Percentiles rank a stretch among this genome's conserved stretches.
Evolutionary conservation across 1,140 invertebrate genomes (phyloP).

Genomic region (Drosophila obscura): DNA sequence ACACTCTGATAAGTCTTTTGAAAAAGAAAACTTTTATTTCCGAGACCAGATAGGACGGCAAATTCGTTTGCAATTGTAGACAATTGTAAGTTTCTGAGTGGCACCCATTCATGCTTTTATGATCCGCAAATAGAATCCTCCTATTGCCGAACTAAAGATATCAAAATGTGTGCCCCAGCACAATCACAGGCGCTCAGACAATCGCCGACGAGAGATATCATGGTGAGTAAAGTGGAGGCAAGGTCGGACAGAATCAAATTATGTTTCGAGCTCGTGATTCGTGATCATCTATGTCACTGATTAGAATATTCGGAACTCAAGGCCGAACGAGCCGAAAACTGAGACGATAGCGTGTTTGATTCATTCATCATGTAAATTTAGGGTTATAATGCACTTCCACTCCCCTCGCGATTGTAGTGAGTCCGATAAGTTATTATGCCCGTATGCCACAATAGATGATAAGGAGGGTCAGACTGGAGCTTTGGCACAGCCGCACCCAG

Average conservation of each 20-base stretch:
- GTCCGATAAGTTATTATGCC: slow-evolving; percentile 33
- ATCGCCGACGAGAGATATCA: slow-evolving; percentile 29
- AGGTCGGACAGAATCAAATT: slow-evolving; percentile 53
- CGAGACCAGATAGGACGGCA: slow-evolving; percentile 19
- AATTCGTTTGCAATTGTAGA: slow-evolving; percentile 5
- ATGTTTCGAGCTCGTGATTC: slow-evolving; percentile 35
- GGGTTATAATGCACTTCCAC: slow-evolving; percentile 13
- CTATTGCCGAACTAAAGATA: slow-evolving; percentile 26
- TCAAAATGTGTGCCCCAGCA: not conserved
- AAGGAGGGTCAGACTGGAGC: slow-evolving; percentile 40
- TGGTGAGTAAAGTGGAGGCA: slow-evolving; percentile 41
- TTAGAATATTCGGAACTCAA: slow-evolving; percentile 34
- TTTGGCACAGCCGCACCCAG: slow-evolving; percentile 42
- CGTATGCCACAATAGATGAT: slow-evolving; percentile 45
- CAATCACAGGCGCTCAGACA: not conserved
- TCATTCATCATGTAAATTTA: slow-evolving; percentile 1
- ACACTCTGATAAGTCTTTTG: slow-evolving; percentile 31
- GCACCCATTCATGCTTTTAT: slow-evolving; percentile 49
- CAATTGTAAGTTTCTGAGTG: slow-evolving; percentile 17
- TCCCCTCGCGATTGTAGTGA: slow-evolving; percentile 15
- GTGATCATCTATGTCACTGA: slow-evolving; percentile 41
- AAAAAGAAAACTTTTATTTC: slow-evolving; percentile 33
- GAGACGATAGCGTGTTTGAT: slow-evolving; percentile 5
- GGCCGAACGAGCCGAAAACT: slow-evolving; percentile 13
- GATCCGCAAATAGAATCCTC: slow-evolving; percentile 41